Base-by-base conservation (phyloP, 2,797 vertebrate genomes). In the Macropus fuliginosus region DNA sequence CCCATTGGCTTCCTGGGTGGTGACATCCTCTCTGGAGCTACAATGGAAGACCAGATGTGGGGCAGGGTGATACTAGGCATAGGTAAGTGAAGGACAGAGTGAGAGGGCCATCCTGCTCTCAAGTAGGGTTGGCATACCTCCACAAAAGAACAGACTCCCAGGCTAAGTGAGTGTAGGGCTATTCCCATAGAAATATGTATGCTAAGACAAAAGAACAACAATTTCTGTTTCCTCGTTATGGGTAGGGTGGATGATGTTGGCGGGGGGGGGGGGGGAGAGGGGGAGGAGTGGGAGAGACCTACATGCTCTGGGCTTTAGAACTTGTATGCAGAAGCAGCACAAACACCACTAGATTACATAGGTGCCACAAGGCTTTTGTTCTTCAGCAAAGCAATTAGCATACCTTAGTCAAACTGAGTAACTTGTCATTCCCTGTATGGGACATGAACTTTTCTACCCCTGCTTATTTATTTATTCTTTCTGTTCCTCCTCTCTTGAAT, bases 261-360 rank as follows among this genome's bases (percentile, higher is more conserved):
- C 3, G 28, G 12, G 11, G 3, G 29, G 29, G 0, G 34, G 13
- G 13, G 13, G 16, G 4, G 14, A 21, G n/a, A n/a, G n/a, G n/a
- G 29, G 13, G 29, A 6, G 8, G 56, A 2, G 56, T 52, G 56
- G 12, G 14, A 34, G n/a, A 74, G 16, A 40, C n/a, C n/a, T 40
- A 40, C n/a, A 46, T 81, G 16, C 34, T 1, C 34, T 24, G 21
- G 62, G 21, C 18, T 81, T 81, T 40, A 81, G n/a, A 81, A 81
- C 18, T 46, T 81, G n/a, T 81, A 24, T 81, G 66, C 46, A 40
- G n/a, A 40, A 81, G 66, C 2, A 24, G 8, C n/a, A 46, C 5
- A 3, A 40, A 40, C 1, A 81, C 18, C n/a, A 46, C 46, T 6
- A 21, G 18, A 81, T 40, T 81, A 40, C 12, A 66, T 66, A 34